Evolutionary conservation across 2,113 vertebrate genomes (phyloP), one percentile per base, ranked within the genome.

Genomic region (Oryzias melastigma): DNA sequence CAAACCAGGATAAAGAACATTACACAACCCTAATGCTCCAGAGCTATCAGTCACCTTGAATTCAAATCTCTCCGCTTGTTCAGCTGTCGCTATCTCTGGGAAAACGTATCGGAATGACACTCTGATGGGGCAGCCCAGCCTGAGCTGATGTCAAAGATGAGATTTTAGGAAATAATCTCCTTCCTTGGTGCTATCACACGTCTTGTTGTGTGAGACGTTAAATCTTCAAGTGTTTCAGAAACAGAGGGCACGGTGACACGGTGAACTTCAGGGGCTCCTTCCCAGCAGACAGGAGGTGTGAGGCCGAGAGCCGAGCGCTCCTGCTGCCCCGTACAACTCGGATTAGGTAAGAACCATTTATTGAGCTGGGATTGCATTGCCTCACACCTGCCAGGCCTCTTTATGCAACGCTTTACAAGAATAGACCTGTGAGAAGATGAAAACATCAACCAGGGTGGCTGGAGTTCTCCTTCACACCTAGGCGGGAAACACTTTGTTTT

Each of bases 211-310:
- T 29, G 20, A 58, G 62, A 58, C 65, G 53, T 62, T 76, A 41
- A 77, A 66, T 48, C 71, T 71, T 67, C 15, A 68, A 65, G 85
- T 85, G 87, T 68, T 84, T 77, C 86, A 83, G 73, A 73, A 66
- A 59, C 67, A 80, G 69, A 73, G 84, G 86, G 83, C 85, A 87
- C 84, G 83, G 82, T 89, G 86, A 88, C 85, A 87, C 80, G 85
- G 85, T 74, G 84, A 84, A 83, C 80, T 62, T 65, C 61, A 72
- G 75, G 81, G 84, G 57, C 62, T 62, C 44, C 65, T 59, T 53
- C 63, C 72, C n/a, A 52, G 78, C 64, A 78, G 81, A 88, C 67
- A 74, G 61, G 19, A 58, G 40, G 67, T 64, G 53, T 45, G 68
- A 77, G 68, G 49, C 49, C 58, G 60, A 71, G 67, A 53, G 18